Evolutionary conservation across 2,888 invertebrate genomes (phyloP).

Genomic region (Dromius quadrimaculatus): DNA sequence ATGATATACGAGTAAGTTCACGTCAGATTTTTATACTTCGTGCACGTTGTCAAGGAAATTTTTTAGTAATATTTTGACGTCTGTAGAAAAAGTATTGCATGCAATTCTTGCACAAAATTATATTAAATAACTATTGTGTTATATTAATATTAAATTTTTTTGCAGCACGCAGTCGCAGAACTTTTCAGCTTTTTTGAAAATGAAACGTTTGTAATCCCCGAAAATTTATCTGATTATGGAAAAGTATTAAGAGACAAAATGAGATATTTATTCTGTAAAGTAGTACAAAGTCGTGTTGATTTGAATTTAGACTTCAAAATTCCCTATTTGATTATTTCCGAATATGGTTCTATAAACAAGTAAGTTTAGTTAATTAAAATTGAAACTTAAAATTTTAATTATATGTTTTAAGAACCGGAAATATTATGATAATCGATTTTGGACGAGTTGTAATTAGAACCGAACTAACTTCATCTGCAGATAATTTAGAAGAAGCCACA

Average conservation of each 20-base stretch:
- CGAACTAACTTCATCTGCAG: conserved; percentile 76
- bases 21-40: too few relatives aligned
- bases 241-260: conserved; percentile 32
- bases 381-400: conserved; percentile 44
- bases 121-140: not conserved
- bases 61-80: too few relatives aligned
- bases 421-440: conserved; percentile 79
- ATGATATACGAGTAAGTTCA: too few relatives aligned
- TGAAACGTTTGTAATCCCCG: conserved; percentile 22
- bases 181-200: conserved; percentile 75
- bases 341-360: conserved; percentile 78
- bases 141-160: too few relatives aligned
- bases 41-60: too few relatives aligned
- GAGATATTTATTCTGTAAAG: conserved; percentile 56
- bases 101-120: too few relatives aligned
- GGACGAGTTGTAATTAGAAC: conserved; percentile 78
- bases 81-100: too few relatives aligned
- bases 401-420: conserved; percentile 71
- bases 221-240: conserved; percentile 27
- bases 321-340: conserved; percentile 82
- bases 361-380: conserved; percentile 61
- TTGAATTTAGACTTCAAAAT: conserved; percentile 82
- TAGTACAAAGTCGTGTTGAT: conserved; percentile 56
- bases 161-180: conserved; percentile 79
- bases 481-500: conserved; percentile 75